These are phyloP conservation scores for Parascotia fuliginaria DNA, from an alignment of 2,888 invertebrate species.

Conservation along the genomic window DNA sequence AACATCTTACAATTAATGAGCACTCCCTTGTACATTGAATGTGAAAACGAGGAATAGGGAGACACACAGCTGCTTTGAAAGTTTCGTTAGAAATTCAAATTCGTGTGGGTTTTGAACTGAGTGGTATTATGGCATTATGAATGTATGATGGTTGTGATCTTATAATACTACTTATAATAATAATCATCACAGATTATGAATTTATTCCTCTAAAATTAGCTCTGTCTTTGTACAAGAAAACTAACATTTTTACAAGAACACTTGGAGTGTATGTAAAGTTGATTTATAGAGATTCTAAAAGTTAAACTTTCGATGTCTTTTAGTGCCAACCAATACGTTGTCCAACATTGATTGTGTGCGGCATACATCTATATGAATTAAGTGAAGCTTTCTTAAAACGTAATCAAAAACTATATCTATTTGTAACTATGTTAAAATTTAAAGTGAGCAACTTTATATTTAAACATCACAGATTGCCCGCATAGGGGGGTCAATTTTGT, in stretches of 20 bases:
- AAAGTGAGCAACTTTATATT: constrained; percentile 75
- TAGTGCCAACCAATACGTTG: constrained; percentile 2
- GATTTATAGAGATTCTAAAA: constrained; percentile 39
- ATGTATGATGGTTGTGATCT: constrained; percentile 45
- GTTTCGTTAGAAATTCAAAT: constrained; percentile 14
- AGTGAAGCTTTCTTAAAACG: constrained; percentile 19
- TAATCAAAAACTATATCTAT: constrained; percentile 44
- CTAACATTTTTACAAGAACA: constrained; percentile 24
- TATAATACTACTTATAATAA: constrained; percentile 72
- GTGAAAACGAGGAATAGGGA: not conserved
- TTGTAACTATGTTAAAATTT: constrained; percentile 67
- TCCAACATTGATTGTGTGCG: constrained; percentile 3
- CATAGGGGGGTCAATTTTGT: constrained; percentile 31
- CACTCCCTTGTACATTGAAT: constrained; percentile 18
- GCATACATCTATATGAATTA: constrained; percentile 10
- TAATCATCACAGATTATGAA: constrained; percentile 77
- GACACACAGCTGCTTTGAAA: not conserved
- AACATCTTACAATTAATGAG: constrained; percentile 36
- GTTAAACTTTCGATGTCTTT: constrained; percentile 9
- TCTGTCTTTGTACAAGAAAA: constrained; percentile 43
- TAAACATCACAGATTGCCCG: constrained; percentile 64
- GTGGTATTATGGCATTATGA: constrained; percentile 59
- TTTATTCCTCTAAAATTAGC: constrained; percentile 45
- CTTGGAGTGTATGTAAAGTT: constrained; percentile 28
- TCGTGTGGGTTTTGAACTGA: constrained; percentile 54